Evolutionary conservation across 2,113 vertebrate genomes (phyloP).

Genomic region (Ciconia maguari): DNA sequence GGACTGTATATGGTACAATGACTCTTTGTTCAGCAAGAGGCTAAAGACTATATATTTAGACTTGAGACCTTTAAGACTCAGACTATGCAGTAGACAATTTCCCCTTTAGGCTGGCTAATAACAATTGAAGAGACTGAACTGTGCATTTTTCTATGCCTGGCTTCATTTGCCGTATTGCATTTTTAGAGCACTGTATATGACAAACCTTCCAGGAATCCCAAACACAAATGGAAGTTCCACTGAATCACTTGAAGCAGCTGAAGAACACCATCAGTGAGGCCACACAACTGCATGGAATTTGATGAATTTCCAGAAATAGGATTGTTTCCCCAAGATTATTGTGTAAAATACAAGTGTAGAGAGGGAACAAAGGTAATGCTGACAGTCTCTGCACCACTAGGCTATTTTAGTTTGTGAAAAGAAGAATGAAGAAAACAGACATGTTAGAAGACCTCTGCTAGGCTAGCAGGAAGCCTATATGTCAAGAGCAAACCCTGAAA

Average conservation of each 20-base stretch:
- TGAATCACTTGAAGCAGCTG: slow-evolving; percentile 7
- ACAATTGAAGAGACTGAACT: background rate
- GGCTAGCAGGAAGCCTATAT: background rate
- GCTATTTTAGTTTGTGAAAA: slow-evolving; percentile 30
- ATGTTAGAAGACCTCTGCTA: background rate
- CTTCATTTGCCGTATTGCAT: background rate
- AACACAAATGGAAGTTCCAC: slow-evolving; percentile 24
- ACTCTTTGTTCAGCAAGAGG: background rate
- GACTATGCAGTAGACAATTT: background rate
- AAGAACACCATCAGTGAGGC: background rate
- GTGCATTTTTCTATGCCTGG: background rate
- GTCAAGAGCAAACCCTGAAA: slow-evolving; percentile 17
- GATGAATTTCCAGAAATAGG: slow-evolving; percentile 46
- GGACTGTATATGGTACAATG: background rate
- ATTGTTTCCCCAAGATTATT: slow-evolving; percentile 28
- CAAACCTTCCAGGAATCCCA: slow-evolving; percentile 55
- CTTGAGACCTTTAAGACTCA: background rate
- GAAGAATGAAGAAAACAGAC: slow-evolving; percentile 25
- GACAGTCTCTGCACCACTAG: background rate
- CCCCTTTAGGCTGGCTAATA: background rate
- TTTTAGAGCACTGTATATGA: slow-evolving; percentile 25
- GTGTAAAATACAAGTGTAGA: slow-evolving; percentile 5
- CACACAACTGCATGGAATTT: slow-evolving; percentile 7
- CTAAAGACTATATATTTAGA: background rate
- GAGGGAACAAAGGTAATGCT: slow-evolving; percentile 36